Percentiles rank a stretch among this genome's conserved stretches.
Evolutionary conservation across 2,888 invertebrate genomes (phyloP).

Genomic region (Lepetodrilus schrolli): DNA sequence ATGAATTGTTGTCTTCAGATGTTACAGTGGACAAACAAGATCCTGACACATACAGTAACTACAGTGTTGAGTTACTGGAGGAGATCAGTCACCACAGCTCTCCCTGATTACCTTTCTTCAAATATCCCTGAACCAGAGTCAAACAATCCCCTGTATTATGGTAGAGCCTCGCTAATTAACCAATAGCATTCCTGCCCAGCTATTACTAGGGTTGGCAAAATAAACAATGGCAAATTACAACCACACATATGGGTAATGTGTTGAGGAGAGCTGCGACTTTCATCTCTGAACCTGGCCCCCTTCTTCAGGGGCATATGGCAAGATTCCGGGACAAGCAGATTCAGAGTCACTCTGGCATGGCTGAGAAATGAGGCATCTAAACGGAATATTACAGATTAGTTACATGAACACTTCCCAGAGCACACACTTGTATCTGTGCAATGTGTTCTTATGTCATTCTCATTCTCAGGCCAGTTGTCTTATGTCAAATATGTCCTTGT

Average conservation of each 20-base stretch:
- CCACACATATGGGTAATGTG: constrained; percentile 20
- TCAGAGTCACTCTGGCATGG: not conserved
- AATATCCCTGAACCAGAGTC: not conserved
- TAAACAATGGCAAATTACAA: constrained; percentile 21
- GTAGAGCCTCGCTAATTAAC: constrained; percentile 6
- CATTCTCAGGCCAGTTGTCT: too few species aligned
- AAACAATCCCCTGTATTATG: constrained; percentile 3
- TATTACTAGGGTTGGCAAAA: constrained; percentile 7
- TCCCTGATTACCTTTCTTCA: not conserved
- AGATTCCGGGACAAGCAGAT: not conserved
- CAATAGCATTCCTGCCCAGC: constrained; percentile 3
- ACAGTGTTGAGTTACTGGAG: not conserved
- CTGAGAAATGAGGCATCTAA: not conserved
- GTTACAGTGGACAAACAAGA: constrained; percentile 31
- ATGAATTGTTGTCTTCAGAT: constrained; percentile 29
- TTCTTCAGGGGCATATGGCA: not conserved
- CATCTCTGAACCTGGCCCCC: too few species aligned
- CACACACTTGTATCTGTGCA: too few species aligned
- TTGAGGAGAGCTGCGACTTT: not conserved
- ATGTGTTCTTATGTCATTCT: too few species aligned
- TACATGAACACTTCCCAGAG: not conserved
- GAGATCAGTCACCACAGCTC: not conserved
- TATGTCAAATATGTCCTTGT: too few species aligned
- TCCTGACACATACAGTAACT: not conserved
- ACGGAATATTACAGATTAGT: not conserved